Evolutionary conservation across 2,113 vertebrate species (phyloP), one percentile per base, ranked within the genome.

Genomic region (Sciurus niger): DNA sequence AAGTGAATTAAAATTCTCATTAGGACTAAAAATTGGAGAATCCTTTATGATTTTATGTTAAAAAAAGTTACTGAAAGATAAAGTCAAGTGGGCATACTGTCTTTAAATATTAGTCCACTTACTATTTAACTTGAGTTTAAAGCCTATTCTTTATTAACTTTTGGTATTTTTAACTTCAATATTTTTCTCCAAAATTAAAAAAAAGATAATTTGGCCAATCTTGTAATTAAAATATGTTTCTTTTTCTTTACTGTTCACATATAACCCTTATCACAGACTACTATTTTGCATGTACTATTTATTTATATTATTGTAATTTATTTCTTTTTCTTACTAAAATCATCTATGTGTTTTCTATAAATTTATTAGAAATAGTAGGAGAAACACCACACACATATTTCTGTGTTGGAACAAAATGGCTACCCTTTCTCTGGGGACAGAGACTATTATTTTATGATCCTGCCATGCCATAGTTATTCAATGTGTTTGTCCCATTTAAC

Each of bases 301-400:
- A n/a, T 67, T 79, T 88, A 79, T 80, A 43, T 68, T 43, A 79
- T 40, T 55, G 68, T n/a, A 55, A 43, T 46, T 30, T 10, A 43
- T 51, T 89, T 73, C 18, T 70, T 77, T 30, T 72, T 94, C 34
- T 83, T 72, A 30, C 13, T 74, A 92, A 87, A 40, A 34, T 92
- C n/a, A 68, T 6, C 0, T 4, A 46, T 18, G 25, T 58, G 13
- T 70, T 84, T 94, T 68, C 30, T 4, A 84, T 13, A 34, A 92
- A 51, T 74, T 89, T 0, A 77, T 60, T 73, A 58, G 34, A 90
- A 68, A 94, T 2, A 9, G 11, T 58, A 79, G 25, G 46, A 73
- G 7, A 96, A 60, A 67, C 8, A 7, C 2, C 25, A 91, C 46
- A 83, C 9, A 78, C 24, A 48, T 8, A 6, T 78, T 30, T 87